Percentiles rank a stretch among this genome's conserved stretches.
Conservation (phyloP, 2,888 invertebrate genomes). For the Yponomeuta evonymella region DNA sequence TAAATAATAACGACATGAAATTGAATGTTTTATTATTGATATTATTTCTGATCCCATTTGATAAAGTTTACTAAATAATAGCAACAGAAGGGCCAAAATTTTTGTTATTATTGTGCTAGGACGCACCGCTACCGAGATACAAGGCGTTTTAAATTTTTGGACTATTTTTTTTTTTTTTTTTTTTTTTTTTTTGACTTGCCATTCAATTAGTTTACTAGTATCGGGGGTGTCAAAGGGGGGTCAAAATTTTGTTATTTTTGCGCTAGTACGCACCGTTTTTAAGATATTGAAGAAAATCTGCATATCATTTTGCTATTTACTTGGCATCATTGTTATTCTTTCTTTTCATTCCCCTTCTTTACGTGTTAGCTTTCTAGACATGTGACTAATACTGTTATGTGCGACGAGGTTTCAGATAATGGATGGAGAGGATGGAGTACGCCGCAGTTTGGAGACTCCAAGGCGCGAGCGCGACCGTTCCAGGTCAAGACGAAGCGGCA, state of each 20-base stretch:
- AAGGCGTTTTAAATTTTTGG: neutral
- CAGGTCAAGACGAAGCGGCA: constrained; percentile 1
- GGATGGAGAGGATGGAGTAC: too few species aligned
- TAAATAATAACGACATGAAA: too few species aligned
- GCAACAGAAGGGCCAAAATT: neutral
- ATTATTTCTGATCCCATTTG: too few species aligned
- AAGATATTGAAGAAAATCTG: neutral
- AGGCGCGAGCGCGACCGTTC: neutral
- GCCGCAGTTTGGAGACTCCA: too few species aligned
- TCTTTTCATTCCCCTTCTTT: neutral
- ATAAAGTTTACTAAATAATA: too few species aligned
- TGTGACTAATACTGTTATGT: neutral
- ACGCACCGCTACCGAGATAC: constrained; percentile 11
- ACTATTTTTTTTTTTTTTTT: neutral
- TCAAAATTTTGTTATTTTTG: too few species aligned
- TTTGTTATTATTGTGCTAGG: neutral
- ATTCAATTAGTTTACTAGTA: neutral
- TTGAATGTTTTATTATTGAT: too few species aligned
- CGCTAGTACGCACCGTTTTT: neutral
- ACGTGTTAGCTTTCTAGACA: neutral
- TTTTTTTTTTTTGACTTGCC: neutral
- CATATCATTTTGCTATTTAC: neutral
- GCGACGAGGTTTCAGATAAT: neutral
- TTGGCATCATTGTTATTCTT: neutral
- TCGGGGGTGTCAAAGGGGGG: neutral